Evolutionary conservation across 2,113 vertebrate genomes (phyloP), one percentile per base, ranked within the genome.

Genomic region (Sminthopsis crassicaudata): DNA sequence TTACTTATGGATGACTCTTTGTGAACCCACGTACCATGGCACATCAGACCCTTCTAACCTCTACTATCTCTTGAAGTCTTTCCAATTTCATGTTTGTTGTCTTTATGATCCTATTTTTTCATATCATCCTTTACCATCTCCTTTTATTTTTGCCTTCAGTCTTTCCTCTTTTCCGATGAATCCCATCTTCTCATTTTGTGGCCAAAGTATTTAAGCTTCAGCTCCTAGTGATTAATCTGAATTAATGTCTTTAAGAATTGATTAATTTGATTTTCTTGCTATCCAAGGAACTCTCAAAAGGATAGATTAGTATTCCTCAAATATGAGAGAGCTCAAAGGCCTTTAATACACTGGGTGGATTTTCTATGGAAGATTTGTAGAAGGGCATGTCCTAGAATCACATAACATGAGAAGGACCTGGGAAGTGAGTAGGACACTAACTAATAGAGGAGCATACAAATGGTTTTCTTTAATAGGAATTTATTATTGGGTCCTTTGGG

Each of bases 291-390:
- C 27, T 67, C 30, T 67, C 27, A 36, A 36, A 67, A 67, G 30
- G 42, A 0, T 84, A 23, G 67, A 22, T 42, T 84, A 84, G n/a
- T 84, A 22, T 46, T 51, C 52, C 95, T 60, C 95, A 84, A 67
- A 51, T 89, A 95, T 92, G 76, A 97, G 94, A 97, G 91, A 84
- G 67, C 16, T 9, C 67, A 84, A 19, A 0, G 36, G 36, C 36
- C 36, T n/a, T 76, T 2, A 16, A 14, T n/a, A 5, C 16, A 76
- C 16, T n/a, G 67, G 19, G 19, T 84, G 67, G 11, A 76, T 76
- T 16, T 19, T 76, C 60, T 76, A n/a, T 76, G 36, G 14, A 76
- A 76, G 14, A 84, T 84, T 84, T 84, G n/a, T 84, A 84, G 36
- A 22, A 22, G 36, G 67, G 16, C 19, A 84, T 84, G 36, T 19